Evolutionary conservation across 2,113 vertebrate genomes (phyloP).

Genomic region (Gavialis gangeticus): DNA sequence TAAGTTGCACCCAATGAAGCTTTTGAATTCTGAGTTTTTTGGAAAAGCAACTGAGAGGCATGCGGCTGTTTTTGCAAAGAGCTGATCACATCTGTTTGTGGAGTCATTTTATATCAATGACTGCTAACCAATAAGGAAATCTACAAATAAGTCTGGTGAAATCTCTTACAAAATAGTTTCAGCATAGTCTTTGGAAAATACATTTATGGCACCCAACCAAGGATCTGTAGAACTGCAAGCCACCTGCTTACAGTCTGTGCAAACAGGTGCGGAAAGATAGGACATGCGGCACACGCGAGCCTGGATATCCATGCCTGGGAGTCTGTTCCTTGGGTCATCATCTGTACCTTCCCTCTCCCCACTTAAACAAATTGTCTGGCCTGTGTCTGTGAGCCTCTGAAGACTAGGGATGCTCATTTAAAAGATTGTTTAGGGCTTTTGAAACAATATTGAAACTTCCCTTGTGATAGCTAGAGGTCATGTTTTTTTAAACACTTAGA

Average conservation of each 20-base stretch:
- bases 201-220: not conserved
- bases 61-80: not conserved
- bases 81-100: not conserved
- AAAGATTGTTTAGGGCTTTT: not conserved
- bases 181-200: not conserved
- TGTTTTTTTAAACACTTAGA: conserved; percentile 39
- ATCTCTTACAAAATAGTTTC: not conserved
- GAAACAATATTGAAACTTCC: not conserved
- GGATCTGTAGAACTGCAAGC: not conserved
- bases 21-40: not conserved
- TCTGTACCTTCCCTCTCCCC: not conserved
- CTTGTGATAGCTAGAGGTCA: conserved; percentile 18
- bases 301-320: not conserved
- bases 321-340: not conserved
- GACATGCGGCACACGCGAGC: not conserved
- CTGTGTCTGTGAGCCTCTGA: not conserved
- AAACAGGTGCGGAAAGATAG: not conserved
- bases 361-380: not conserved
- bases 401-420: not conserved
- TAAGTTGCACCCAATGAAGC: too few relatives aligned
- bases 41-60: not conserved
- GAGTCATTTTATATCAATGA: not conserved
- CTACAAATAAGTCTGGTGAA: not conserved
- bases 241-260: not conserved
- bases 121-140: not conserved